These are phyloP conservation scores for Cacajao melanocephalus DNA, from an alignment of 2,797 vertebrate species.

Conservation along the genomic window DNA sequence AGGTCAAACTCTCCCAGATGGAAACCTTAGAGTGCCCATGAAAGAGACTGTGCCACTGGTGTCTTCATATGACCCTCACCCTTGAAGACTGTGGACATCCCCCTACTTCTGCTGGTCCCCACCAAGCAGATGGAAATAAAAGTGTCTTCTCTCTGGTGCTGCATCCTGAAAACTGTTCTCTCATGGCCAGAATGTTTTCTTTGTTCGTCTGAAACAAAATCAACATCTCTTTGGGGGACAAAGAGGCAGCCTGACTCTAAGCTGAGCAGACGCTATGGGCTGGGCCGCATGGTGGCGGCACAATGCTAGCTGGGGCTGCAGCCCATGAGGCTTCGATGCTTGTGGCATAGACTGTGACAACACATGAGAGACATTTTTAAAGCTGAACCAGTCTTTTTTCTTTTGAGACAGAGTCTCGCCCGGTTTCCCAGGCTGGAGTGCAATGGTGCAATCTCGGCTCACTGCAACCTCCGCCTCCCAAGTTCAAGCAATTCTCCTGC, in stretches of 20 bases:
- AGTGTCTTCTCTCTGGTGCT: not conserved
- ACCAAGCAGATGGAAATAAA: not conserved
- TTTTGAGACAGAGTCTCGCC: too few species aligned
- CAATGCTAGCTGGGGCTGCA: not conserved
- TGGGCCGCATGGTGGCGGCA: not conserved
- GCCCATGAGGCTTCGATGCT: not conserved
- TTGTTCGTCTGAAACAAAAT: constrained; percentile 55
- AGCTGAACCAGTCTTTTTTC: not conserved
- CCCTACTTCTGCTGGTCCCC: not conserved
- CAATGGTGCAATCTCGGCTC: too few species aligned
- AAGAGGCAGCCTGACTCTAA: not conserved
- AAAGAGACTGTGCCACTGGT: not conserved
- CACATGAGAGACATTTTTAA: not conserved
- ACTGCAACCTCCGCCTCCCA: too few species aligned
- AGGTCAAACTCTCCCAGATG: not conserved
- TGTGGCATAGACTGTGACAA: not conserved
- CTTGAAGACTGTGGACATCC: not conserved
- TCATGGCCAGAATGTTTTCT: constrained; percentile 20
- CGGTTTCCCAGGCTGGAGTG: too few species aligned
- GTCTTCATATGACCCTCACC: not conserved
- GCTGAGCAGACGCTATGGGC: rapidly evolving
- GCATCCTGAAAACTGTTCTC: constrained; percentile 3
- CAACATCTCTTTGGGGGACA: constrained; percentile 6
- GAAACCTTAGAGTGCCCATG: not conserved
- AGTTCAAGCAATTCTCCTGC: too few species aligned